phyloP scores from a whole-genome alignment of 1,140 invertebrate species.

The Microplitis mediator region DNA sequence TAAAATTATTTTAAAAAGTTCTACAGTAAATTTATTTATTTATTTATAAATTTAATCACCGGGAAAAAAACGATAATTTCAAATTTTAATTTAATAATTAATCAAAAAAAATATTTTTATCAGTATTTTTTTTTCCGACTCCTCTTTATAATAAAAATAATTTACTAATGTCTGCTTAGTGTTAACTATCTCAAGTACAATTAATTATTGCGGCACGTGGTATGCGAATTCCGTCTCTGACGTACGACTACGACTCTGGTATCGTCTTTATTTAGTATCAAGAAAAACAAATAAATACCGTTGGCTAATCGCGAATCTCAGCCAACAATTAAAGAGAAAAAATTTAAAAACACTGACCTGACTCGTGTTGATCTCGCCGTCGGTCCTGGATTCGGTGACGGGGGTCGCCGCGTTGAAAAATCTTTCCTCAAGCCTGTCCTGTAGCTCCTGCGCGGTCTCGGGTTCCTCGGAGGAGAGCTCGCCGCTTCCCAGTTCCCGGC shows the following conservation, averaged over 20 bases:
- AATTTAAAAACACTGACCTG: slow-evolving; percentile 52
- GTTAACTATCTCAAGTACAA: slow-evolving; percentile 1
- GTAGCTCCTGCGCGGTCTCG: slow-evolving; percentile 54
- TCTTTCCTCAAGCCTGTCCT: slow-evolving; percentile 65
- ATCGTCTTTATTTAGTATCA: not conserved
- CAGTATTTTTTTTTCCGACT: not conserved
- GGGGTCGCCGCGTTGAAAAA: slow-evolving; percentile 63
- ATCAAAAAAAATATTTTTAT: too few relatives aligned
- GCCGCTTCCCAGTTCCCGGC: slow-evolving; percentile 48
- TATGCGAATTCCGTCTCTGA: not conserved
- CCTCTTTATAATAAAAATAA: not conserved
- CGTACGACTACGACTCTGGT: too few relatives aligned
- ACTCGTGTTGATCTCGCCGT: slow-evolving; percentile 71
- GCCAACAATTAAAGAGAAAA: not conserved
- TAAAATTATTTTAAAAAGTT: too few relatives aligned
- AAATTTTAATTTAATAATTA: too few relatives aligned
- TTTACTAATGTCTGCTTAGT: not conserved
- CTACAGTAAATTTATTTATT: too few relatives aligned
- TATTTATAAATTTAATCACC: too few relatives aligned
- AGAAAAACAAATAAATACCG: not conserved
- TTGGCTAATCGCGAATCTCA: not conserved
- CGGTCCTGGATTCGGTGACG: slow-evolving; percentile 65
- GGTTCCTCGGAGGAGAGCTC: slow-evolving; percentile 50
- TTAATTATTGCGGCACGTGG: slow-evolving; percentile 13
- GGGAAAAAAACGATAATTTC: too few relatives aligned